Evolutionary conservation across 2,113 vertebrate genomes (phyloP).

Genomic region (Leucoraja erinaceus): DNA sequence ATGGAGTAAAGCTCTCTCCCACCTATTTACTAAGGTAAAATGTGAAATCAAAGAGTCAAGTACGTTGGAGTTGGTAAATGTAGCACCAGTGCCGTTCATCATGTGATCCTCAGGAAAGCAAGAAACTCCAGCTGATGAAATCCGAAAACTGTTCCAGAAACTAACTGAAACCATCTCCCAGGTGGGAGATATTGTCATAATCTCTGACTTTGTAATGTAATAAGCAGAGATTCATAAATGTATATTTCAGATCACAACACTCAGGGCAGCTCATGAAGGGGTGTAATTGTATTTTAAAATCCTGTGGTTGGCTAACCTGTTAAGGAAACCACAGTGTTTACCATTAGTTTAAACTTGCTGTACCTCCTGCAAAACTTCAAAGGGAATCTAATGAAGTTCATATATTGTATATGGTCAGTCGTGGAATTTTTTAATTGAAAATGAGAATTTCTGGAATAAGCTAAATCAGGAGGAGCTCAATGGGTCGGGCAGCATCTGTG

Average conservation of each 20-base stretch:
- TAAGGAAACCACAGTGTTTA: background rate
- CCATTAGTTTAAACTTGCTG: background rate
- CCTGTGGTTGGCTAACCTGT: background rate
- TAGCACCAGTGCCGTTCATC: too few species aligned
- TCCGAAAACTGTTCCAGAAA: too few species aligned
- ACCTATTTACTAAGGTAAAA: background rate
- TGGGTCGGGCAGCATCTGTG: too few species aligned
- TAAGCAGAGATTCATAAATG: background rate
- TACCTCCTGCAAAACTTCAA: background rate
- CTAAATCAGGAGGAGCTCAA: too few species aligned
- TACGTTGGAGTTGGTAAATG: background rate
- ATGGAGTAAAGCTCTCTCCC: background rate
- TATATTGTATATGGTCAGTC: background rate
- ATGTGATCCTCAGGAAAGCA: too few species aligned
- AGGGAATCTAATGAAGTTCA: constrained; percentile 3
- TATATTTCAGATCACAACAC: background rate
- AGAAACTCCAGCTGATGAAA: too few species aligned
- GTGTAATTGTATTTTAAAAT: background rate
- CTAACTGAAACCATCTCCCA: background rate
- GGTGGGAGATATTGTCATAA: background rate
- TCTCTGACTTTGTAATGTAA: background rate
- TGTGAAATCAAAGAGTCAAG: background rate
- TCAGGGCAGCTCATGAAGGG: background rate
- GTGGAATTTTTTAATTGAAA: background rate
- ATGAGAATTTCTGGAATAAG: background rate